Evolutionary conservation across 1,140 invertebrate genomes (phyloP).

Genomic region (Calliphora vicina): DNA sequence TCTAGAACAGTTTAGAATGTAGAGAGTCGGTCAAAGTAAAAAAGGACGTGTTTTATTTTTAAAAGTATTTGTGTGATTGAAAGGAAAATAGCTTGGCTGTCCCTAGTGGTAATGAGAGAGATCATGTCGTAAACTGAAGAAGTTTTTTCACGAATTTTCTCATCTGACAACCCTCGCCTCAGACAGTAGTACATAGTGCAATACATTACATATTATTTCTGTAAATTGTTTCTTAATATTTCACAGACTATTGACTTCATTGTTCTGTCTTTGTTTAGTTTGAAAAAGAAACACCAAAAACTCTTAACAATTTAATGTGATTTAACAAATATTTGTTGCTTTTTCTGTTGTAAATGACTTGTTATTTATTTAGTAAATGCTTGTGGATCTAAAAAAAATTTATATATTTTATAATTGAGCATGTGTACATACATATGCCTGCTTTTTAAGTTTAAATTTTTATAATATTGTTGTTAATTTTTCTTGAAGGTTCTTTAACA

Average conservation of each 20-base stretch:
- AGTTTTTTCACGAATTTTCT: no score
- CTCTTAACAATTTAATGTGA: background rate
- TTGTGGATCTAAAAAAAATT: no score
- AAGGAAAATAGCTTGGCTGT: no score
- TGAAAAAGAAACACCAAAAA: background rate
- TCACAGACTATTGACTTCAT: background rate
- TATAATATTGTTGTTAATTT: constrained; percentile 2
- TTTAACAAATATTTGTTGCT: background rate
- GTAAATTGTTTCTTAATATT: background rate
- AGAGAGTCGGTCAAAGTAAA: no score
- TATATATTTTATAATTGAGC: no score
- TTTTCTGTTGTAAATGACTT: background rate
- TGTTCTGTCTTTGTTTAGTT: background rate
- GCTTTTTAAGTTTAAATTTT: background rate
- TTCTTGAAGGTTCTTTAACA: constrained; percentile 1
- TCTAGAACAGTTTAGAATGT: no score
- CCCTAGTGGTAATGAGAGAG: no score
- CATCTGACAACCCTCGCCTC: background rate
- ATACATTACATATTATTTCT: background rate
- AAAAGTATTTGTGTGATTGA: no score
- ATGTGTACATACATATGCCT: no score
- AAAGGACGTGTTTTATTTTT: no score
- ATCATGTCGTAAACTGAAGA: no score
- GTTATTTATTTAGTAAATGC: background rate
- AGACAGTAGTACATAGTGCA: background rate